phyloP scores from a whole-genome alignment of 2,797 vertebrate species.

The Staurois parvus region DNA sequence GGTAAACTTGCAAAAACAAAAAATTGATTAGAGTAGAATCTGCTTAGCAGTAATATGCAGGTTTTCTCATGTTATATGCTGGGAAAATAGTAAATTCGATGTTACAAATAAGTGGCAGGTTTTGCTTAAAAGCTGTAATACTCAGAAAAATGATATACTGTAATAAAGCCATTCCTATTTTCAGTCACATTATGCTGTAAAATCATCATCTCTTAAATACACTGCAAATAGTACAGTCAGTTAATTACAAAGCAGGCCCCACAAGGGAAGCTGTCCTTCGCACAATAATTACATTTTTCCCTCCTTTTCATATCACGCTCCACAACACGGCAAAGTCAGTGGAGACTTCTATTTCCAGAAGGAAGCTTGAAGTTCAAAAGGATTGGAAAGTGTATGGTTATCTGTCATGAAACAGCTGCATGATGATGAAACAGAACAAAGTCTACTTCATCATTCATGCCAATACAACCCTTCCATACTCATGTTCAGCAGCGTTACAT shows the following conservation, averaged over 20 bases:
- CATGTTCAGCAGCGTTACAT: background rate
- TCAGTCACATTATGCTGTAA: background rate
- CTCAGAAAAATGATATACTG: background rate
- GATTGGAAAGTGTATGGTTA: constrained; percentile 27
- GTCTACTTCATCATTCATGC: constrained; percentile 11
- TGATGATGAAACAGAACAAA: constrained; percentile 13
- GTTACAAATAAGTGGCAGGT: too few relatives aligned
- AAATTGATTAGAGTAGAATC: too few relatives aligned
- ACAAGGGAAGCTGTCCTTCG: constrained; percentile 27
- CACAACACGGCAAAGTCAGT: constrained; percentile 20
- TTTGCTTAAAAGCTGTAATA: background rate
- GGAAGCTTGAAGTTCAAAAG: constrained; percentile 29
- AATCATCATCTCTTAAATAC: background rate
- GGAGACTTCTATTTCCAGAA: constrained; percentile 45
- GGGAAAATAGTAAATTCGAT: too few relatives aligned
- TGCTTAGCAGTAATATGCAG: too few relatives aligned
- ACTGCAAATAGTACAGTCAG: background rate
- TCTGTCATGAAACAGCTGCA: constrained; percentile 49
- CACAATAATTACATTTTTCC: constrained; percentile 50
- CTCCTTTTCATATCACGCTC: constrained; percentile 38
- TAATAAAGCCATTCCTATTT: constrained; percentile 12
- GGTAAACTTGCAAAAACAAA: too few relatives aligned
- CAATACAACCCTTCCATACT: background rate
- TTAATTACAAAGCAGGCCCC: constrained; percentile 44
- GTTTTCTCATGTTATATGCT: too few relatives aligned